Evolutionary conservation across 2,888 invertebrate species (phyloP).

Genomic region (Stenolophus ochropezus): DNA sequence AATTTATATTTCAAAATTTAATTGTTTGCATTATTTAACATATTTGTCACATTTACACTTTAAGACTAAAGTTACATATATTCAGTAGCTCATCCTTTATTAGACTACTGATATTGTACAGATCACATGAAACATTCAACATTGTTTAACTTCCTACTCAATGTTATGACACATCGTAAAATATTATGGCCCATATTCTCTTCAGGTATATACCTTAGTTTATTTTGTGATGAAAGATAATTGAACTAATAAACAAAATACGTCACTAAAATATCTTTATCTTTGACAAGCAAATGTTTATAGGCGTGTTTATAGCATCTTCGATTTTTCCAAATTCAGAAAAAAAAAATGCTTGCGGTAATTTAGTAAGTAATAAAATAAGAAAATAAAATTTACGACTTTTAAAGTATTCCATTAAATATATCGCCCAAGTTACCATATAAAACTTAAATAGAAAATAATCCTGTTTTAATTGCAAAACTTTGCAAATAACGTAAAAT

Average conservation of each 20-base stretch:
- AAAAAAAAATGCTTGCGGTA: neutral
- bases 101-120: neutral
- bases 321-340: too few species aligned
- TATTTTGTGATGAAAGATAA: too few species aligned
- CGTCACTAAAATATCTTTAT: too few species aligned
- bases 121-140: neutral
- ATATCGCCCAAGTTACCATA: neutral
- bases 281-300: too few species aligned
- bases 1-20: too few species aligned
- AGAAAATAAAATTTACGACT: neutral
- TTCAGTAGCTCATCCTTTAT: too few species aligned
- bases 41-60: too few species aligned
- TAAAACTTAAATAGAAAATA: neutral
- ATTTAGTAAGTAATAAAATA: slow-evolving; percentile 1
- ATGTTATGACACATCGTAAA: neutral
- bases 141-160: neutral
- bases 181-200: neutral
- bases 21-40: too few species aligned
- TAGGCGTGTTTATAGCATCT: too few species aligned
- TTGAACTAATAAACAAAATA: too few species aligned
- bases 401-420: neutral
- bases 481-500: slow-evolving; percentile 7
- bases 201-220: neutral
- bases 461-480: slow-evolving; percentile 27
- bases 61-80: too few species aligned